Percentiles rank a stretch among this genome's conserved stretches.
phyloP scores from a whole-genome alignment of 2,888 invertebrate genomes.

The Parasteatoda lunata region DNA sequence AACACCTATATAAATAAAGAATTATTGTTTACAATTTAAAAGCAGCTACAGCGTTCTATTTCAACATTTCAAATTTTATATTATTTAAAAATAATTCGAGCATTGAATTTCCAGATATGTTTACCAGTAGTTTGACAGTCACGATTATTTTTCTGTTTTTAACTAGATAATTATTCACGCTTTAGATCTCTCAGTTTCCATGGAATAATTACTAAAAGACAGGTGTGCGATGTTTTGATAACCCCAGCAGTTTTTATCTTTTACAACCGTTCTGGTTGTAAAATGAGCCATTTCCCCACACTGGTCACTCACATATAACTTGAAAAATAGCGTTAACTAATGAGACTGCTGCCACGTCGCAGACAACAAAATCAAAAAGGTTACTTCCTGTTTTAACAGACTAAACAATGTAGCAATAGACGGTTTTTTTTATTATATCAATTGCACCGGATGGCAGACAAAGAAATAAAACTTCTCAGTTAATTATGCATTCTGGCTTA shows the following conservation, averaged over 20 bases:
- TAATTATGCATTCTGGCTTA: constrained; percentile 18
- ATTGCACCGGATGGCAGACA: constrained; percentile 8
- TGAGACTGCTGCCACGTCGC: constrained; percentile 24
- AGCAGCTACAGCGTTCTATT: no score
- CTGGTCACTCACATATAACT: constrained; percentile 39
- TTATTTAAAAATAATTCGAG: background rate
- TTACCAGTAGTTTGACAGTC: constrained; percentile 6
- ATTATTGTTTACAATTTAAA: no score
- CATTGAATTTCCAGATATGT: constrained; percentile 18
- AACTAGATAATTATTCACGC: constrained; percentile 13
- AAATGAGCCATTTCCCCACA: constrained; percentile 34
- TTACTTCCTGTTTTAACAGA: constrained; percentile 44
- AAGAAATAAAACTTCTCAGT: constrained; percentile 13
- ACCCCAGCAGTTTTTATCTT: constrained; percentile 38
- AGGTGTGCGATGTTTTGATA: constrained; percentile 38
- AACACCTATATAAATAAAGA: no score
- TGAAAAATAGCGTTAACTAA: constrained; percentile 33
- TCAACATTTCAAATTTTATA: no score
- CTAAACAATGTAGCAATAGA: constrained; percentile 31
- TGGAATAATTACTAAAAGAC: constrained; percentile 15
- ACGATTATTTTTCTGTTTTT: constrained; percentile 9
- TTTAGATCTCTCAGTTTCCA: constrained; percentile 20
- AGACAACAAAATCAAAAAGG: constrained; percentile 50
- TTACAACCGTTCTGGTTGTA: constrained; percentile 30
- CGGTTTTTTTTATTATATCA: constrained; percentile 20